A percentile compares a stretch with the other conserved stretches of the same genome.
Evolutionary conservation across 2,113 vertebrate genomes (phyloP).

Genomic region (Sporophila hypoxantha): DNA sequence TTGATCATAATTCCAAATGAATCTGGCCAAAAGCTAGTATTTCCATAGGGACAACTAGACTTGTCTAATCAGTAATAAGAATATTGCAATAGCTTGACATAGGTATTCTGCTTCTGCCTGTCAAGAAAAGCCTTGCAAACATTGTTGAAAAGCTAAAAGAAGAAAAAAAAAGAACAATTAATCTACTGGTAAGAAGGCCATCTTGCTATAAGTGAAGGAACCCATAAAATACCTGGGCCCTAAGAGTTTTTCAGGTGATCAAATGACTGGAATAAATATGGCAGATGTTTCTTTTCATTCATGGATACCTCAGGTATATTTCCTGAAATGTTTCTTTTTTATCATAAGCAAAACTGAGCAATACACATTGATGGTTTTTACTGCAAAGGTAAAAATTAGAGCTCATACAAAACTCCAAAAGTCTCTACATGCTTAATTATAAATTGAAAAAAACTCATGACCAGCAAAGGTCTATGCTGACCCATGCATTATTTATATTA

Average conservation of each 20-base stretch:
- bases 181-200: neutral
- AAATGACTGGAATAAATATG: neutral
- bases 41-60: neutral
- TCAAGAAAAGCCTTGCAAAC: neutral
- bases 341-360: neutral
- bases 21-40: neutral
- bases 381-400: slow-evolving; percentile 7
- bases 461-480: slow-evolving; percentile 8
- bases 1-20: neutral
- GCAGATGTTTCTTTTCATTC: neutral
- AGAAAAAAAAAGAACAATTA: neutral
- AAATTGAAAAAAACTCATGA: neutral
- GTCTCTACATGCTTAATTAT: neutral
- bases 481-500: neutral
- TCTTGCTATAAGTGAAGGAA: neutral
- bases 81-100: neutral
- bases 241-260: neutral
- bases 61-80: neutral
- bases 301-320: neutral
- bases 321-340: neutral
- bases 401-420: neutral
- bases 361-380: neutral
- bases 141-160: neutral
- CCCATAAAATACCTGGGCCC: neutral
- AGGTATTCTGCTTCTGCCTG: neutral